A percentile compares a stretch with the other conserved stretches of the same genome.
These are phyloP conservation scores for Actenoides hombroni DNA, from an alignment of 2,113 vertebrate genomes.

Conservation along the genomic window DNA sequence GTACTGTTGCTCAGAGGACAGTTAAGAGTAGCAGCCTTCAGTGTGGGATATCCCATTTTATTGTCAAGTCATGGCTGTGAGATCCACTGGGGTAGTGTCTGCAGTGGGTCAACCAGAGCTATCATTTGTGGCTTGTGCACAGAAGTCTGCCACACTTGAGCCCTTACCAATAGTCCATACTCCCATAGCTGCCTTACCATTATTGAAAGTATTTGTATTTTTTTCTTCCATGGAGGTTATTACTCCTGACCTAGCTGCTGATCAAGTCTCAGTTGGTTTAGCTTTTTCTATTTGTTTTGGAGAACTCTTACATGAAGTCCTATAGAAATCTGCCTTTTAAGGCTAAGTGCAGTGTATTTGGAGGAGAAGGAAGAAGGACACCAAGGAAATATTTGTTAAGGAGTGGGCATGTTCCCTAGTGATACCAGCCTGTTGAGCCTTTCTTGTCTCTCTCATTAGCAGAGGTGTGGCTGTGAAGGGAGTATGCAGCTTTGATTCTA, in stretches of 20 bases:
- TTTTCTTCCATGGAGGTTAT: not conserved
- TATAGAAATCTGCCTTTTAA: not conserved
- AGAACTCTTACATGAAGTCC: not conserved
- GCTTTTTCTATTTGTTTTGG: not conserved
- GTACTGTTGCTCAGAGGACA: not conserved
- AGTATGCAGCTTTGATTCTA: not conserved
- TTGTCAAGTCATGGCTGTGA: not conserved
- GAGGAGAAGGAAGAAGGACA: not conserved
- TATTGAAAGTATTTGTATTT: not conserved
- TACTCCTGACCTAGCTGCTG: not conserved
- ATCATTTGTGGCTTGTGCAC: not conserved
- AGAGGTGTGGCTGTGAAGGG: not conserved
- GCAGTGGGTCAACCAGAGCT: not conserved
- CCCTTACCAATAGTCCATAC: not conserved
- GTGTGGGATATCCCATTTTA: not conserved
- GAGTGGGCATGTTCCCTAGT: not conserved
- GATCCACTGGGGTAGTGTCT: not conserved
- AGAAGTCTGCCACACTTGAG: not conserved
- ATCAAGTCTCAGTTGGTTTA: not conserved
- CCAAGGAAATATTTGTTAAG: not conserved
- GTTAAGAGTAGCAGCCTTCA: not conserved
- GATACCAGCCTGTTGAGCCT: not conserved
- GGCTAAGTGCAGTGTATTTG: not conserved
- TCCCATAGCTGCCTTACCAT: not conserved
- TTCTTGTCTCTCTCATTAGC: not conserved